Evolutionary conservation across 92 coral and sea anemone species (phyloP).

Genomic region (Heteractis magnifica): DNA sequence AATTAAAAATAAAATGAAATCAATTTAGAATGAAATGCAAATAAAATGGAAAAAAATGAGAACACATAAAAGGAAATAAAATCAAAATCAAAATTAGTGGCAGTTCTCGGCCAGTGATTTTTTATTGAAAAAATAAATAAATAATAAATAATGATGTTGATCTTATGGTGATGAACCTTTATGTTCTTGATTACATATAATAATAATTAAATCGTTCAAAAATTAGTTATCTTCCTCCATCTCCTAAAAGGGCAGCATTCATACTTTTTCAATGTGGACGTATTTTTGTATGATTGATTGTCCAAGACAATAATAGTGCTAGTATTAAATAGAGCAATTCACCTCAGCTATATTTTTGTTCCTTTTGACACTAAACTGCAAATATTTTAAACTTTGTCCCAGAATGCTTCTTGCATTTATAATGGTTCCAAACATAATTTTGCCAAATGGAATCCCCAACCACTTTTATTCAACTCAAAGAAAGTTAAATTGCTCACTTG

Average conservation of each 20-base stretch:
- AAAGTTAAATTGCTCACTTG: too few relatives aligned
- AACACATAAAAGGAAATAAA: conserved; percentile 1
- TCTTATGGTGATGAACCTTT: too few relatives aligned
- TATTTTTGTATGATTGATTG: not conserved
- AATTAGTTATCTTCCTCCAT: too few relatives aligned
- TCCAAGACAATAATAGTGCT: too few relatives aligned
- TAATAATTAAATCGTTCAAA: too few relatives aligned
- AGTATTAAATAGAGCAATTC: too few relatives aligned
- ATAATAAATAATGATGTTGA: too few relatives aligned
- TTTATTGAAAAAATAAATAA: not conserved
- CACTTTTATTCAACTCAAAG: not conserved
- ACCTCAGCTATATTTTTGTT: conserved; percentile 3
- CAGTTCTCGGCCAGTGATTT: conserved; percentile 42
- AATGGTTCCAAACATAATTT: conserved; percentile 31
- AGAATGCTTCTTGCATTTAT: conserved; percentile 26
- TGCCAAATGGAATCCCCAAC: conserved; percentile 36
- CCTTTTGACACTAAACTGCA: conserved; percentile 16
- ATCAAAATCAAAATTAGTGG: conserved; percentile 24
- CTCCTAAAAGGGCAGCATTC: too few relatives aligned
- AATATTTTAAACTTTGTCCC: conserved; percentile 23
- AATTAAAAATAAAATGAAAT: not conserved
- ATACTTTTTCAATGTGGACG: not conserved
- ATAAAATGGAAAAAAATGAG: conserved; percentile 4
- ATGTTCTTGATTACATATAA: too few relatives aligned
- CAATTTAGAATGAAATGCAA: conserved; percentile 19